phyloP scores from a whole-genome alignment of 2,797 vertebrate species.

The Xenentodon cancila region DNA sequence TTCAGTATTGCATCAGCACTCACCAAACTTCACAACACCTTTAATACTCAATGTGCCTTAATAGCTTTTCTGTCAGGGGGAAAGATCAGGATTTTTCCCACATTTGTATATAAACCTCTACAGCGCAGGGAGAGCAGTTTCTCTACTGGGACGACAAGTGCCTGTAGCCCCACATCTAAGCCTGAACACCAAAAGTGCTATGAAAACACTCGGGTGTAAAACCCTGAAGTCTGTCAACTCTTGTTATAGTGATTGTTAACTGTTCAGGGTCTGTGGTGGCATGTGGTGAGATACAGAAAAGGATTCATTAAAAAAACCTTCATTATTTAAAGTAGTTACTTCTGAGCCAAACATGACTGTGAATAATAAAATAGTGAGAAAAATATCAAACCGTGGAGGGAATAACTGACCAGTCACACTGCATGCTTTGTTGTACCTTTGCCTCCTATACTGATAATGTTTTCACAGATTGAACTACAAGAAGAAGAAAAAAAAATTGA shows the following conservation, averaged over 20 bases:
- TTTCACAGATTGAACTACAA: constrained; percentile 5
- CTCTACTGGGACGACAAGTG: constrained; percentile 49
- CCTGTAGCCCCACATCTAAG: constrained; percentile 39
- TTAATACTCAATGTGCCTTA: constrained; percentile 56
- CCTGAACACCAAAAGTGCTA: constrained; percentile 20
- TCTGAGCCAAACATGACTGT: constrained; percentile 68
- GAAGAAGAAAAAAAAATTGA: neutral
- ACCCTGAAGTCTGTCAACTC: constrained; percentile 37
- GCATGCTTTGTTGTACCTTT: neutral
- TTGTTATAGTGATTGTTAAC: constrained; percentile 6
- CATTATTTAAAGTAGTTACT: constrained; percentile 50
- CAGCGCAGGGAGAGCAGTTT: neutral
- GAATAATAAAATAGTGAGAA: constrained; percentile 30
- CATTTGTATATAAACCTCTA: constrained; percentile 53
- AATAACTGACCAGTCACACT: neutral
- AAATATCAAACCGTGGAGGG: no score
- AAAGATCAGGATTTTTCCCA: constrained; percentile 25
- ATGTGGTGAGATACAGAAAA: constrained; percentile 13
- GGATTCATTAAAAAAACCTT: constrained; percentile 13
- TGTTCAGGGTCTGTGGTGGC: neutral
- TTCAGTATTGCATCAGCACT: constrained; percentile 36
- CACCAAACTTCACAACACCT: constrained; percentile 28
- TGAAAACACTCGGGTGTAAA: constrained; percentile 40
- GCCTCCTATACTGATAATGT: neutral
- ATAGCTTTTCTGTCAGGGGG: constrained; percentile 27